Evolutionary conservation across 2,797 vertebrate genomes (phyloP).

Genomic region (Clarias fuscus): DNA sequence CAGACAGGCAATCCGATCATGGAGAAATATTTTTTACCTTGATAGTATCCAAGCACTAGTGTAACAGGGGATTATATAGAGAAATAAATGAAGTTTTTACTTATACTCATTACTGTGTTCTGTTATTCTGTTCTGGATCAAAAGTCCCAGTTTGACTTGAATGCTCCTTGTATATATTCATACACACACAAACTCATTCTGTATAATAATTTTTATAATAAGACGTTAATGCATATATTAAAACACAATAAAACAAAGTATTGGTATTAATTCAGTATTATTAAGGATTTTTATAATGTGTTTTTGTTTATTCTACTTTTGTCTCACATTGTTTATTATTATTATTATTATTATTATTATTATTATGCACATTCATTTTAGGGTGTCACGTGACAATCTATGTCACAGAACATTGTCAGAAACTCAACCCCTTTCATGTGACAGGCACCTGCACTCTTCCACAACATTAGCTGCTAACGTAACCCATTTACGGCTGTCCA

Average conservation of each 20-base stretch:
- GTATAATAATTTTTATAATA: neutral
- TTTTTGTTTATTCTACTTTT: neutral
- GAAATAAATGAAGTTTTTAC: no score
- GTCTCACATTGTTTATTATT: neutral
- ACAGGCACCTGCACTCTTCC: slow-evolving; percentile 16
- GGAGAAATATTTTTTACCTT: no score
- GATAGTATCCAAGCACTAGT: no score
- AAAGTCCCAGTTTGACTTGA: no score
- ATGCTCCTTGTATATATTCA: no score
- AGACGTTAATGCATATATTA: neutral
- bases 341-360: neutral
- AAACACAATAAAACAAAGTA: neutral
- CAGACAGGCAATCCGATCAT: no score
- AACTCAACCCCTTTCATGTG: slow-evolving; percentile 44
- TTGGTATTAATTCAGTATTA: neutral
- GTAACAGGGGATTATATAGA: no score
- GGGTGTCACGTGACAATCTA: slow-evolving; percentile 40
- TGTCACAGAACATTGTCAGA: slow-evolving; percentile 47
- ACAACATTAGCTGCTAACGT: slow-evolving; percentile 14
- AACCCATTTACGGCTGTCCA: slow-evolving; percentile 30
- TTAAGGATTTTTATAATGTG: neutral
- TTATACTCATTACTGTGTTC: no score
- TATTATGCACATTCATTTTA: slow-evolving; percentile 22
- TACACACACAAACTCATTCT: neutral
- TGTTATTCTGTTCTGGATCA: no score